A percentile compares a stretch with the other conserved stretches of the same genome.
Evolutionary conservation across 2,888 invertebrate species (phyloP).

Genomic region (Mimumesa dahlbomi): DNA sequence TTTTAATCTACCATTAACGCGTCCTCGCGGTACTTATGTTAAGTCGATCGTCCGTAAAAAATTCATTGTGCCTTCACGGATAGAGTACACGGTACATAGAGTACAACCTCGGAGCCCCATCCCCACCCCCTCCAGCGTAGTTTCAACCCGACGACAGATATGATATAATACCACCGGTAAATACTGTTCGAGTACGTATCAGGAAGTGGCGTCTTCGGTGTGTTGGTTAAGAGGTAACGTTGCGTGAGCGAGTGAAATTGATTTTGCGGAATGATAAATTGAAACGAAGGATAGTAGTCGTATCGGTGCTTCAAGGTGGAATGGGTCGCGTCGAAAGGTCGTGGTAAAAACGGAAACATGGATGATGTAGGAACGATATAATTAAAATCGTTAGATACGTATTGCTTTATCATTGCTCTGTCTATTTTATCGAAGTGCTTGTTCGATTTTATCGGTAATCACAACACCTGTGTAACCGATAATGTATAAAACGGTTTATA

Average conservation of each 20-base stretch:
- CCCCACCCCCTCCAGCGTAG: no score
- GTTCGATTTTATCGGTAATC: no score
- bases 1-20: conserved; percentile 57
- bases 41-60: conserved; percentile 49
- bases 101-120: no score
- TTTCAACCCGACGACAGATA: background rate
- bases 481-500: no score
- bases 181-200: conserved; percentile 6
- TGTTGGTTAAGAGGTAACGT: background rate
- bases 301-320: background rate
- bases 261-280: background rate
- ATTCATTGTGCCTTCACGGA: conserved; percentile 33
- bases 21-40: conserved; percentile 30
- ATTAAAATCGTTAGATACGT: background rate
- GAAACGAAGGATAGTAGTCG: background rate
- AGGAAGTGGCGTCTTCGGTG: background rate
- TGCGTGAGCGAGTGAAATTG: background rate
- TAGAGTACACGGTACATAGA: background rate
- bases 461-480: no score
- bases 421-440: no score
- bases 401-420: no score
- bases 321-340: background rate
- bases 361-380: background rate
- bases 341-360: background rate
- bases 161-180: background rate